Evolutionary conservation across 2,797 vertebrate genomes (phyloP), one percentile per base, ranked within the genome.

Genomic region (Oreochromis mossambicus): DNA sequence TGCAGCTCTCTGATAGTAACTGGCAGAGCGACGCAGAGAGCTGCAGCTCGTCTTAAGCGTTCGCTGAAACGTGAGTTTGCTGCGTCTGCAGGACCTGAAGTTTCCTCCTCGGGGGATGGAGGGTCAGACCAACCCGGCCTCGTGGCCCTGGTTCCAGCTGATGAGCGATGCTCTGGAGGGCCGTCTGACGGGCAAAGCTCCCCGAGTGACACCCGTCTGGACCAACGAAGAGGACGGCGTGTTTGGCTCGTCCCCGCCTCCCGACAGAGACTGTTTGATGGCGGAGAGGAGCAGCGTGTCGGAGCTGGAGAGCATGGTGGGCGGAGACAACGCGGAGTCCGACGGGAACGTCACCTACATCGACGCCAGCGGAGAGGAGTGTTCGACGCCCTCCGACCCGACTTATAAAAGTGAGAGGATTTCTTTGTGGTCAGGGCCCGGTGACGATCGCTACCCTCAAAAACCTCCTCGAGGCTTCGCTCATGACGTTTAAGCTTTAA

Each of bases 101-200:
- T 96, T 95, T 21, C 96, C 95, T 46, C 95, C 95, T 1, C 93
- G 91, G 15, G 95, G 95, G 14, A 95, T 95, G 94, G 95, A 96
- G 91, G 88, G 36, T 24, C 94, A 93, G 85, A 94, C 91, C 8
- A 94, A 89, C 89, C 92, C 95, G 1, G 93, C 94, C 51, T 94
- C 95, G 15, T 96, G 96, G 96, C 94, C 95, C 11, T 96, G 96
- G 95, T 96, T 95, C 87, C 93, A 94, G 89, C 92, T 96, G 76
- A 96, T 96, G 95, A 92, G 83, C 1, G 94, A 96, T 8, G 95
- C 96, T 8, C 85, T 96, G 54, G 95, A 96, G 88, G 96, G 96
- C 1, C 92, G 95, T 1, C 88, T 96, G 56, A 61, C 17, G 3
- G 94, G 89, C 1, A 94, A 92, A 70, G 96, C 94, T 58, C 85